These are phyloP conservation scores for Poliocrania exsul DNA, from an alignment of 2,797 vertebrate species.

Conservation along the genomic window DNA sequence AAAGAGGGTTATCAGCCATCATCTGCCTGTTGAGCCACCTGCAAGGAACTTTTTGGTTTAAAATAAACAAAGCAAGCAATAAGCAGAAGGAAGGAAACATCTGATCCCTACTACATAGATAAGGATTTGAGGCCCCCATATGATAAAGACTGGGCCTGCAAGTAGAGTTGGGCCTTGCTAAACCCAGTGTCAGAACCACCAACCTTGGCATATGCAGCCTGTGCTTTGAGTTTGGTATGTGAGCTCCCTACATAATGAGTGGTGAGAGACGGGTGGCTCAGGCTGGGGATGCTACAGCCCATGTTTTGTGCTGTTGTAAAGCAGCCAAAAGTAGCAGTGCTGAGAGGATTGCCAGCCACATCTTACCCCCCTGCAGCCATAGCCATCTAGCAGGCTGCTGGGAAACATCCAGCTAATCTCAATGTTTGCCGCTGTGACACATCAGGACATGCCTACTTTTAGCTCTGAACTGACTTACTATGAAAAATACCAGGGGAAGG, in stretches of 20 bases:
- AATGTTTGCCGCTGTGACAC: not conserved
- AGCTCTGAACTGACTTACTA: not conserved
- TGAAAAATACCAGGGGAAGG: not conserved
- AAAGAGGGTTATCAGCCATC: not conserved
- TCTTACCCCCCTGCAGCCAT: not conserved
- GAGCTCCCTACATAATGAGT: accelerated
- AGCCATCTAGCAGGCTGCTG: not conserved
- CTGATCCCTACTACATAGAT: not conserved
- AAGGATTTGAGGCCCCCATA: not conserved
- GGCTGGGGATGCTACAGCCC: not conserved
- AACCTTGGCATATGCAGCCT: not conserved
- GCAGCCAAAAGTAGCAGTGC: not conserved
- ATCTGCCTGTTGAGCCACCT: not conserved
- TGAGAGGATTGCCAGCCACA: not conserved
- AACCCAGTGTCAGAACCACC: not conserved
- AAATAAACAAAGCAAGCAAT: not conserved
- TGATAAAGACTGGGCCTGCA: not conserved
- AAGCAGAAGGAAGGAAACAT: not conserved
- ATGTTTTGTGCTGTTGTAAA: not conserved
- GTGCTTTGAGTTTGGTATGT: not conserved
- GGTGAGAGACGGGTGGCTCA: not conserved
- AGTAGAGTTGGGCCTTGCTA: not conserved
- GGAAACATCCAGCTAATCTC: not conserved
- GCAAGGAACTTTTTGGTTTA: not conserved
- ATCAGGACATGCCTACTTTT: not conserved